Evolutionary conservation across 1,140 invertebrate genomes (phyloP).

Genomic region (Dendrolimus kikuchii): DNA sequence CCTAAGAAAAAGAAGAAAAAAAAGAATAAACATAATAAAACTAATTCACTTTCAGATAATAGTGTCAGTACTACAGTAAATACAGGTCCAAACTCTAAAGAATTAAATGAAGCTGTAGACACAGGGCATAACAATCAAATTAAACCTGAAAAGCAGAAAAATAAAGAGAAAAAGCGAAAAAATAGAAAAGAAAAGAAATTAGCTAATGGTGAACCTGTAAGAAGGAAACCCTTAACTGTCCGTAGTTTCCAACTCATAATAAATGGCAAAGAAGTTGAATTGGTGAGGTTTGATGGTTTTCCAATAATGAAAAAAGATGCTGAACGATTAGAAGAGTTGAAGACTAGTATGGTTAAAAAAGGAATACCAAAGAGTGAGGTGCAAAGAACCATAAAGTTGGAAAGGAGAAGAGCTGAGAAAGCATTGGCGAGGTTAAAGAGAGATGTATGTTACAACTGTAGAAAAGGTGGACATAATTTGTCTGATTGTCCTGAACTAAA

Average conservation of each 20-base stretch:
- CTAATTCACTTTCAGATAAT: neutral
- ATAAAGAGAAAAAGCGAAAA: constrained; percentile 43
- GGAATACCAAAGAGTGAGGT: constrained; percentile 80
- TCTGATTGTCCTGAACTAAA: constrained; percentile 84
- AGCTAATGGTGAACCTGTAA: constrained; percentile 30
- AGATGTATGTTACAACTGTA: constrained; percentile 86
- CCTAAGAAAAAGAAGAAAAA: constrained; percentile 2
- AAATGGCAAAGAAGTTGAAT: constrained; percentile 76
- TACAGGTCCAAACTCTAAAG: neutral
- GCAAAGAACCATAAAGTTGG: constrained; percentile 77
- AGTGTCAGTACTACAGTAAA: neutral
- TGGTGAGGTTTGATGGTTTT: constrained; percentile 79
- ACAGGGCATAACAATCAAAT: neutral
- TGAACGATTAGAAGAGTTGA: constrained; percentile 74
- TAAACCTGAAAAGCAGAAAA: constrained; percentile 11
- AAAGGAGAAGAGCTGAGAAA: constrained; percentile 82
- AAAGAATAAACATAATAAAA: neutral
- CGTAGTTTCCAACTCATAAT: constrained; percentile 72
- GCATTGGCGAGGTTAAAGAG: constrained; percentile 76
- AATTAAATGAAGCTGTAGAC: neutral
- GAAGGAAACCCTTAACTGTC: constrained; percentile 69
- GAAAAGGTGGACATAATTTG: constrained; percentile 83
- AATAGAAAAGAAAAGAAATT: constrained; percentile 31
- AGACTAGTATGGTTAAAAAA: constrained; percentile 77
- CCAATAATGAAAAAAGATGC: constrained; percentile 82